A percentile compares a stretch with the other conserved stretches of the same genome.
Evolutionary conservation across 2,797 vertebrate species (phyloP).

Genomic region (Furcifer pardalis): DNA sequence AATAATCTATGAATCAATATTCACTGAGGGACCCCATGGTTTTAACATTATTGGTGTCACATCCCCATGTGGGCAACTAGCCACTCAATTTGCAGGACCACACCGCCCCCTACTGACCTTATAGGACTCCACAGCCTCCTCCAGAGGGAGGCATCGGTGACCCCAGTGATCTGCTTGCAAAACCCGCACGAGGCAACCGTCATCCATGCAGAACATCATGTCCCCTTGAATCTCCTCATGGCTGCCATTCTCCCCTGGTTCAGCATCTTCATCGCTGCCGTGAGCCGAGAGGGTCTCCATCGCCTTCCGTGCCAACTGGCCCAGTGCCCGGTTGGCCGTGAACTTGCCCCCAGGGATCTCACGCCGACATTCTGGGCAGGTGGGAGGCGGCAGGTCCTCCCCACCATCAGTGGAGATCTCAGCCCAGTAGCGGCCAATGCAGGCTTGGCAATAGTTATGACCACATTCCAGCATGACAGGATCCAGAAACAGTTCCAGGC

Average conservation of each 20-base stretch:
- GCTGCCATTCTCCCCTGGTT: not conserved
- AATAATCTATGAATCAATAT: not conserved
- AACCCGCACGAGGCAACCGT: constrained; percentile 4
- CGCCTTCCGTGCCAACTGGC: constrained; percentile 16
- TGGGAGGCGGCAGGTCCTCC: not conserved
- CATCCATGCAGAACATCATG: not conserved
- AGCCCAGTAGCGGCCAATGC: constrained; percentile 15
- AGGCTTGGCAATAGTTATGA: constrained; percentile 28
- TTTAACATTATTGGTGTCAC: not conserved
- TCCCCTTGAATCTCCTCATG: not conserved
- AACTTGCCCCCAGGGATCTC: constrained; percentile 19
- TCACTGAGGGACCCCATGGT: not conserved
- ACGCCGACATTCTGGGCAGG: constrained; percentile 25
- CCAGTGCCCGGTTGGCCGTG: constrained; percentile 18
- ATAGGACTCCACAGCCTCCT: constrained; percentile 4
- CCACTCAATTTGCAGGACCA: not conserved
- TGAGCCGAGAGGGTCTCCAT: not conserved
- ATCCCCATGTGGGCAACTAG: too few species aligned
- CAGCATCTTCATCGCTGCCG: not conserved
- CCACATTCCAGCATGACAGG: constrained; percentile 27
- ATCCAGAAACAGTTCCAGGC: constrained; percentile 27
- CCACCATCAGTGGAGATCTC: not conserved
- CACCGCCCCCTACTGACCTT: constrained; percentile 11
- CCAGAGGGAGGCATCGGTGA: not conserved
- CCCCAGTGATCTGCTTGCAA: constrained; percentile 26